phyloP scores from a whole-genome alignment of 2,888 invertebrate genomes.

The Oxytorus armatus region DNA sequence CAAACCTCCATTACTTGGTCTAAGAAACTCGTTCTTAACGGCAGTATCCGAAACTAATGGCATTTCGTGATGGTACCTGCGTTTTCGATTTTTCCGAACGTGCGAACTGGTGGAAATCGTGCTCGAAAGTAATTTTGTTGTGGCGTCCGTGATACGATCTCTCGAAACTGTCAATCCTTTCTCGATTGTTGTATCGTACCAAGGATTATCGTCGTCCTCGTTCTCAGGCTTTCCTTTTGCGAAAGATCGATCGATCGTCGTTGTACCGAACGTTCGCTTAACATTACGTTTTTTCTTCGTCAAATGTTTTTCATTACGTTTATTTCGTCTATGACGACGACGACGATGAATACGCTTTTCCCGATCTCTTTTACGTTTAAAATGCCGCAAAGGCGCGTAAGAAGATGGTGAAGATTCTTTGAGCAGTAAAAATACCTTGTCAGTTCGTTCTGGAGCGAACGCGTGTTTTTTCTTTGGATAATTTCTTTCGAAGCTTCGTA shows the following conservation, averaged over 20 bases:
- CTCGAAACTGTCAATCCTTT: background rate
- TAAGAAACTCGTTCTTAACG: background rate
- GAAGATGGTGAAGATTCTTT: conserved; percentile 27
- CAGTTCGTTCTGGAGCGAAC: background rate
- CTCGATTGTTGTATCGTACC: conserved; percentile 18
- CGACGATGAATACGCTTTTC: conserved; percentile 34
- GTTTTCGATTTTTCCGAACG: conserved; percentile 6
- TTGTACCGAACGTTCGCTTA: background rate
- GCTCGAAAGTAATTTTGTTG: background rate
- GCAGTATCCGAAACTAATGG: background rate
- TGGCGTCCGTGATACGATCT: background rate
- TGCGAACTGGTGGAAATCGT: background rate
- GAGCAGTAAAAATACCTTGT: conserved; percentile 34
- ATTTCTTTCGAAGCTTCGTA: conserved; percentile 11
- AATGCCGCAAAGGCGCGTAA: background rate
- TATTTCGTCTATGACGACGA: conserved; percentile 14
- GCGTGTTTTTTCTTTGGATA: background rate
- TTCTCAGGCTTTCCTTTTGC: conserved; percentile 10
- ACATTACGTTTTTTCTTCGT: background rate
- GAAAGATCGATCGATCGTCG: background rate
- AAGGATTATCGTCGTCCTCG: conserved; percentile 37
- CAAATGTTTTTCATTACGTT: conserved; percentile 21
- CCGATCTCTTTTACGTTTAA: background rate
- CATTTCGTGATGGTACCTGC: background rate
- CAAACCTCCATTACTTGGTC: background rate